Evolutionary conservation across 2,888 invertebrate genomes (phyloP), one percentile per base, ranked within the genome.

Genomic region (Drosophila bunnanda): DNA sequence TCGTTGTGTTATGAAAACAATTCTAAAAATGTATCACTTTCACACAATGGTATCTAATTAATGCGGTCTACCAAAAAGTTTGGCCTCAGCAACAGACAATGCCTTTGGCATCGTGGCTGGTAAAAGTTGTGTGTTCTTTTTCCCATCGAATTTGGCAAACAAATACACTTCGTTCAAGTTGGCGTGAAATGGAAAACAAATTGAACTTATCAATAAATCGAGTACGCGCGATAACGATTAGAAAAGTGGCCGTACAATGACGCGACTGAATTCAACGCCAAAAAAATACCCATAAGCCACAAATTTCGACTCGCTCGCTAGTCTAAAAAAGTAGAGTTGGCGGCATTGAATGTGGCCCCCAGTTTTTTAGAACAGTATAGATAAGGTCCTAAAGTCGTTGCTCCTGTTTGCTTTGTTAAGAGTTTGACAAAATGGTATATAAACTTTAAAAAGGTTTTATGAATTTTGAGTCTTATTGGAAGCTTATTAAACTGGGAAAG

Each of bases 141-240:
- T 68, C 53, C 62, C 71, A 67, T 13, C 70, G 41, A 25, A 61
- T 54, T 57, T 36, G 70, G 61, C 48, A 79, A 75, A 60, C 73
- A 76, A 75, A 66, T 75, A 75, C 56, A 73, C 76, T 73, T 78
- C 75, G 76, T 71, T 76, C 61, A 67, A 88, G 74, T 78, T 76
- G 88, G 68, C 83, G 75, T 76, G 76, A 85, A 85, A 88, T 85
- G 72, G 80, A 82, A 78, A 78, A 83, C 86, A 86, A 83, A 88
- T 86, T 86, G 78, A 76, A 82, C 88, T 88, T 83, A 83, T 83
- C 83, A 80, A 76, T 67, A 78, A 73, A 85, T 88, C 83, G 76
- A 88, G 74, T 66, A 73, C 44, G 66, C 64, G 82, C 74, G 82
- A 83, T 83, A 83, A 88, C 88, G 86, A 78, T 80, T 75, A 78